Base-by-base conservation (phyloP, 1,140 invertebrate genomes). In the Danaus melanippus region DNA sequence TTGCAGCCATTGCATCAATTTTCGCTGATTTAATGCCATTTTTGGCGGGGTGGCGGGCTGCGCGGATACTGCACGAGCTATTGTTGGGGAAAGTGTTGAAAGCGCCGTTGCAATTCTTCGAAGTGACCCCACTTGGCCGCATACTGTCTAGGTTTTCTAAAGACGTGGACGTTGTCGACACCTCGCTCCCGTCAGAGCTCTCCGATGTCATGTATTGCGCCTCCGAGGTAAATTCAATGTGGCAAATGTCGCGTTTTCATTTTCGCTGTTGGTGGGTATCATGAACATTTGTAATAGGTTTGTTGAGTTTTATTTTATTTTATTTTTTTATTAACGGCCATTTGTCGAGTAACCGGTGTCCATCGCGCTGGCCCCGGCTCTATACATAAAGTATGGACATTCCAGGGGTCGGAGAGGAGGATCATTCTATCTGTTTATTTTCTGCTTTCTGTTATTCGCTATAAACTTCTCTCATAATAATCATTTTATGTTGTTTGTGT, bases 81-180 rank as follows among this genome's bases (percentile, higher is more conserved):
- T 91, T 98, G 84, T 89, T 98, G 74, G 70, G 79, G 50, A 91
- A 91, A 71, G 89, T 98, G 71, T 84, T 98, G 74, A 91, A 91
- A 74, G 90, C 92, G 51, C 93, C 93, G 59, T 88, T 94, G 85
- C 86, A 88, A 83, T 96, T 97, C 89, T 97, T 94, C 88, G 96
- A 97, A 86, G 93, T 92, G 66, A 97, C 95, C 60, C 96, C 96
- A 45, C 79, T 90, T 63, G 96, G 96, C 84, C 90, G 96, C 77
- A 92, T 97, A 67, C 89, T 97, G 67, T 92, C 95, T 78, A 91
- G 95, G 76, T 96, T 97, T 88, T 92, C 93, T 74, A 96, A 95
- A 92, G 93, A 94, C 73, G 74, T 91, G 57, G 90, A 92, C 64
- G 88, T 92, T 57, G 79, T 95, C 86, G 94, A 95, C 86, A 91